Evolutionary conservation across 2,888 invertebrate genomes (phyloP), one percentile per base, ranked within the genome.

Genomic region (Zonitis immaculata): DNA sequence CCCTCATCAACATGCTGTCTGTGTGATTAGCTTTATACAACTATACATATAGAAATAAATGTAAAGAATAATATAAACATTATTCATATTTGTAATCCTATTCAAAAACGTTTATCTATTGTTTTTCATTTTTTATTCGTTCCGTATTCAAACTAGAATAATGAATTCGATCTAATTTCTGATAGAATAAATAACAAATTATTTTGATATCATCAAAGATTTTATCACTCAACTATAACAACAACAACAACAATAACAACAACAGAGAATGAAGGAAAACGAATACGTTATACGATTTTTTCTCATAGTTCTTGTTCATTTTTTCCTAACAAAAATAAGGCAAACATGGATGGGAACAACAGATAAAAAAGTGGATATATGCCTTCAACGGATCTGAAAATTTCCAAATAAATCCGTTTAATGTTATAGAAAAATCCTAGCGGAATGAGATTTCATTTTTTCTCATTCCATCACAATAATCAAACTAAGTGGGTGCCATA

Each of bases 331-430:
- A n/a, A n/a, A n/a, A n/a, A n/a, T n/a, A n/a, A n/a, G n/a, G n/a
- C n/a, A n/a, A 35, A 18, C 18, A 35, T 35, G 18, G 16, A 35
- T 18, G 18, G 14, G 35, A 35, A 35, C 18, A 18, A 35, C 16
- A 35, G 35, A 35, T 35, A n/a, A n/a, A 35, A 35, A 35, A 9
- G 35, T 35, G 18, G 16, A 35, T 16, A 6, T 25, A 35, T 35
- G 35, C 35, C 18, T 35, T 35, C 14, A 16, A 16, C 8, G 35
- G 35, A 16, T 16, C 8, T 35, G 35, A 35, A 35, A 35, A 35
- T 16, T 35, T 16, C 18, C 35, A 35, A 51, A 56, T 56, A 58
- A 58, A 58, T 56, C 51, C 58, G 49, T 51, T 55, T 54, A 56
- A 58, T 49, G 55, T 51, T 51, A 58, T 47, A 58, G 16, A 35